Percentiles rank a stretch among this genome's conserved stretches.
Evolutionary conservation across 2,113 vertebrate genomes (phyloP).

Genomic region (Cacatua alba): DNA sequence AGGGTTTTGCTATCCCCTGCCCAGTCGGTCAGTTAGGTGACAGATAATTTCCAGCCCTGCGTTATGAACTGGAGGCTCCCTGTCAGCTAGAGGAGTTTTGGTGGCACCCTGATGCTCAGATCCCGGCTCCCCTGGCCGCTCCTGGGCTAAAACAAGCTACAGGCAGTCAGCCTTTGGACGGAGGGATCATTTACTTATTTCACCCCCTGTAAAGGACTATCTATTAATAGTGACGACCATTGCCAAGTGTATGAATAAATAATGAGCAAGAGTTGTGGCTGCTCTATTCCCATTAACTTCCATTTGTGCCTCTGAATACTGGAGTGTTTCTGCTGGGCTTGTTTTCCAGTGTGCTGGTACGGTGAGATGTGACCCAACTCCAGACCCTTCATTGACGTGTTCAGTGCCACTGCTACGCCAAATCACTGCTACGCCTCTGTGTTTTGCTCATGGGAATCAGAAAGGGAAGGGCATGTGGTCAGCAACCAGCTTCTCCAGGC

Average conservation of each 20-base stretch:
- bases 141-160: neutral
- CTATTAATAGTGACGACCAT: slow-evolving; percentile 32
- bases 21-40: neutral
- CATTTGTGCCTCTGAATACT: neutral
- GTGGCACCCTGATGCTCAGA: neutral
- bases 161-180: neutral
- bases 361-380: neutral
- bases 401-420: neutral
- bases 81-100: neutral
- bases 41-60: neutral
- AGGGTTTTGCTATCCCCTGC: neutral
- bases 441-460: neutral
- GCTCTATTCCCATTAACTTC: slow-evolving; percentile 26
- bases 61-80: neutral
- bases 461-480: neutral
- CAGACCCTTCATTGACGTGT: neutral
- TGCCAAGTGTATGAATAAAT: slow-evolving; percentile 44
- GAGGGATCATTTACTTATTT: neutral
- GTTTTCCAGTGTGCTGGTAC: fast-evolving
- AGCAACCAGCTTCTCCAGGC: neutral
- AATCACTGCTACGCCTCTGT: neutral
- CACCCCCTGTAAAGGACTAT: neutral
- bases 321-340: neutral
- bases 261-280: slow-evolving; percentile 5
- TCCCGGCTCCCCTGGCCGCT: neutral